Evolutionary conservation across 2,113 vertebrate genomes (phyloP).

Genomic region (Corapipo altera): DNA sequence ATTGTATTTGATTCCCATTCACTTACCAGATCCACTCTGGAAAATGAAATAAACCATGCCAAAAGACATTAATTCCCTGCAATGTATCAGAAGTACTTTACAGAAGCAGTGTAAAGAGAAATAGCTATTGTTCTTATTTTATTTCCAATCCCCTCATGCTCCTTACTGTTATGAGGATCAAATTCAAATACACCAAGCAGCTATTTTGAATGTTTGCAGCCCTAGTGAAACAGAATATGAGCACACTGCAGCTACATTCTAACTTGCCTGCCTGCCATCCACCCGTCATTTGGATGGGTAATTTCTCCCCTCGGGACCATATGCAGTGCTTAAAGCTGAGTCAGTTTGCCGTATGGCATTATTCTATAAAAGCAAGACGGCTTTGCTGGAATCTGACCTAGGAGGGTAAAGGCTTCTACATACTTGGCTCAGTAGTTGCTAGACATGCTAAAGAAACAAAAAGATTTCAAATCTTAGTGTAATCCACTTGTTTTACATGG

Average conservation of each 20-base stretch:
- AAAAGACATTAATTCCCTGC: constrained; percentile 57
- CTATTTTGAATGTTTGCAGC: constrained; percentile 47
- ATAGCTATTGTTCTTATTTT: constrained; percentile 61
- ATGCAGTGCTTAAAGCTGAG: constrained; percentile 45
- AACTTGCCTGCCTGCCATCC: constrained; percentile 45
- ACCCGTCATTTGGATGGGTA: constrained; percentile 44
- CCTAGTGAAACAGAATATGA: constrained; percentile 38
- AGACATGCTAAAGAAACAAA: constrained; percentile 56
- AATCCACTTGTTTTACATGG: neutral
- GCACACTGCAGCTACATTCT: constrained; percentile 28
- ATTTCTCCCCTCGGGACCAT: constrained; percentile 38
- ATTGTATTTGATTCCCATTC: constrained; percentile 53
- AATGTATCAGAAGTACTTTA: constrained; percentile 42
- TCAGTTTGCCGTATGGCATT: constrained; percentile 41
- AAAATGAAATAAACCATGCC: constrained; percentile 64
- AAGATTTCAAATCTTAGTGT: neutral
- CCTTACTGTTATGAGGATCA: constrained; percentile 43
- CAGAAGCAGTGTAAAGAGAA: constrained; percentile 46
- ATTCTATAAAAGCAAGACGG: constrained; percentile 14
- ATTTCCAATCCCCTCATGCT: constrained; percentile 32
- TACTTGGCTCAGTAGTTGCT: constrained; percentile 37
- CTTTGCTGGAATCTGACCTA: constrained; percentile 53
- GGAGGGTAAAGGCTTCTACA: constrained; percentile 30
- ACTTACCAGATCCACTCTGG: constrained; percentile 47
- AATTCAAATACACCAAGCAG: constrained; percentile 51